phyloP scores from a whole-genome alignment of 2,888 invertebrate species.

The Thymelicus sylvestris region DNA sequence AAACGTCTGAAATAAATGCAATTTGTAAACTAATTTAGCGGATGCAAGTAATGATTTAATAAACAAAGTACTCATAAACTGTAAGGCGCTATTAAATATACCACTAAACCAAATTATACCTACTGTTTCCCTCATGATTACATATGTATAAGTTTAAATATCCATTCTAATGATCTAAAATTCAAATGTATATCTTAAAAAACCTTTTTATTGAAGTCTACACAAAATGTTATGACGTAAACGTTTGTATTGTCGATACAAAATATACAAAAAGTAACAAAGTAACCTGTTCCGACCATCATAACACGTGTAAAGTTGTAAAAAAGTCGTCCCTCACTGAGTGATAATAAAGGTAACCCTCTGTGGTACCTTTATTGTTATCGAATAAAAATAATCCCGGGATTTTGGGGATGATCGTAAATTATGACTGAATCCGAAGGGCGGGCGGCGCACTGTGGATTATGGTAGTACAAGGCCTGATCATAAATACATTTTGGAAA shows the following conservation, averaged over 20 bases:
- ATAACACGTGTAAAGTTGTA: slow-evolving; percentile 77
- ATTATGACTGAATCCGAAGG: slow-evolving; percentile 77
- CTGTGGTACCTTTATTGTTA: slow-evolving; percentile 82
- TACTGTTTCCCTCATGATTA: no score
- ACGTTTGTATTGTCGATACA: not conserved
- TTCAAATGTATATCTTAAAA: no score
- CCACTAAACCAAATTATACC: no score
- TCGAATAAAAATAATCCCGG: slow-evolving; percentile 84
- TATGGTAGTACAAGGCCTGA: no score
- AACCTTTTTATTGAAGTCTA: not conserved
- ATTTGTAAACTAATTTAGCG: no score
- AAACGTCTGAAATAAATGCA: no score
- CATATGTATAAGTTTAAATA: no score
- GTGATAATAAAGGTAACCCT: slow-evolving; percentile 84
- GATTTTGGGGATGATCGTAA: slow-evolving; percentile 84
- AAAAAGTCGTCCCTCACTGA: slow-evolving; percentile 74
- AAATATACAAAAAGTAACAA: slow-evolving; percentile 19
- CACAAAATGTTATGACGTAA: slow-evolving; percentile 8
- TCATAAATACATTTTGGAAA: no score
- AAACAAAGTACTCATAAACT: no score
- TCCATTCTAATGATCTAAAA: no score
- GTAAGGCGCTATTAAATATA: no score
- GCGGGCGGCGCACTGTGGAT: slow-evolving; percentile 61
- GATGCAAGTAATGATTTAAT: no score
- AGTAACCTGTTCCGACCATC: slow-evolving; percentile 47